A percentile compares a stretch with the other conserved stretches of the same genome.
Conservation (phyloP, 1,140 invertebrate species). For the Drosophila nebulosa region DNA sequence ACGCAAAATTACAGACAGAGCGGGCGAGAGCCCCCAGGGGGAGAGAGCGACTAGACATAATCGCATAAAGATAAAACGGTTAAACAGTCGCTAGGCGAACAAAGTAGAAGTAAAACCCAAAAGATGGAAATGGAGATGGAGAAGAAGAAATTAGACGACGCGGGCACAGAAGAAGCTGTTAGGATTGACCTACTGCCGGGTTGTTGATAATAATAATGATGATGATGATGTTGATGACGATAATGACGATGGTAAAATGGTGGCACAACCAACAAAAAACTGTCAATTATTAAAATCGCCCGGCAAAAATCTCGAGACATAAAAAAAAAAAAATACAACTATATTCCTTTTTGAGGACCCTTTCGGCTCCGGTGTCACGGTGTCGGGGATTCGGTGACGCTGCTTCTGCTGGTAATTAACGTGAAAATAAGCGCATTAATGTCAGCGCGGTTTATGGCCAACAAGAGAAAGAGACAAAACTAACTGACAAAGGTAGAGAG, state of each 20-base stretch:
- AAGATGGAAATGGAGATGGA: background rate
- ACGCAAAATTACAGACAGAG: slow-evolving; percentile 14
- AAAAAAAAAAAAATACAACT: background rate
- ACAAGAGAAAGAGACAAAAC: background rate
- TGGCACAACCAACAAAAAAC: slow-evolving; percentile 50
- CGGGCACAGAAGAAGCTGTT: background rate
- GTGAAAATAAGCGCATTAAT: slow-evolving; percentile 71
- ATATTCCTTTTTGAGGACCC: background rate
- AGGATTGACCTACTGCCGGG: slow-evolving; percentile 38
- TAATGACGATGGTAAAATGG: background rate
- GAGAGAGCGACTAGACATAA: slow-evolving; percentile 55
- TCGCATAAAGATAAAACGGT: slow-evolving; percentile 79
- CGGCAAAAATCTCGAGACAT: slow-evolving; percentile 54
- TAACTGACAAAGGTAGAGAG: background rate
- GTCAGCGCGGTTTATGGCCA: slow-evolving; percentile 37
- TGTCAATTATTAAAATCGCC: slow-evolving; percentile 77
- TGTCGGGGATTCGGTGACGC: slow-evolving; percentile 28
- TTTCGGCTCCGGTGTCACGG: background rate
- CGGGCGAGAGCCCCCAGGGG: background rate
- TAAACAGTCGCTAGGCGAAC: slow-evolving; percentile 65
- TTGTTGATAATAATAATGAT: background rate
- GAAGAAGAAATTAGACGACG: background rate
- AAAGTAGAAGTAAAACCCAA: slow-evolving; percentile 24
- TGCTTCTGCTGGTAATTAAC: slow-evolving; percentile 68
- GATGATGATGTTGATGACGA: background rate